A percentile compares a stretch with the other conserved stretches of the same genome.
Conservation (phyloP, 2,797 vertebrate genomes). For the Thunnus albacares region DNA sequence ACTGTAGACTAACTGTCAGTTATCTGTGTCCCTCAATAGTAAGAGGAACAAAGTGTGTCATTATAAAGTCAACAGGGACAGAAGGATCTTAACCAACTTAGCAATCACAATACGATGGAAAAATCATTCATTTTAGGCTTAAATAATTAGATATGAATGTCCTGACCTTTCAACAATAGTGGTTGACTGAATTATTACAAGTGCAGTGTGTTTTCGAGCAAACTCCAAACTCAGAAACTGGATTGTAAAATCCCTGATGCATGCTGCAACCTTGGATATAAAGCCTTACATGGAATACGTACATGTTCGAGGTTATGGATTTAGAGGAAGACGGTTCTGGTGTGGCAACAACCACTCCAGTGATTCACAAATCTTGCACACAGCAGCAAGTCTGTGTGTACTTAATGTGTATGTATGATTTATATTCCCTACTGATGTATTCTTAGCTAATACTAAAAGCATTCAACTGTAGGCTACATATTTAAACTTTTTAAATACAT, state of each 20-base stretch:
- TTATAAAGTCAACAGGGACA: background rate
- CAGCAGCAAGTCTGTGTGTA: background rate
- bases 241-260: background rate
- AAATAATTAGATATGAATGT: background rate
- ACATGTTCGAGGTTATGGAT: background rate
- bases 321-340: background rate
- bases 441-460: background rate
- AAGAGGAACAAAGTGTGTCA: background rate
- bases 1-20: background rate
- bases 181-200: background rate
- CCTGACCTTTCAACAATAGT: background rate
- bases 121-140: background rate
- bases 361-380: constrained; percentile 1
- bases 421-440: background rate
- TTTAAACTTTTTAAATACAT: background rate
- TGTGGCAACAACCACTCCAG: constrained; percentile 3
- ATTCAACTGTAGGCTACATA: background rate
- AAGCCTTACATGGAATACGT: background rate
- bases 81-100: background rate
- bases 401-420: background rate
- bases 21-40: background rate
- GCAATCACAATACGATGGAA: background rate
- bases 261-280: background rate
- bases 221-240: background rate
- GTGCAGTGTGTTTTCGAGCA: constrained; percentile 12